These are phyloP conservation scores for Acanthosoma haemorrhoidale DNA, from an alignment of 2,888 invertebrate genomes.

Conservation along the genomic window DNA sequence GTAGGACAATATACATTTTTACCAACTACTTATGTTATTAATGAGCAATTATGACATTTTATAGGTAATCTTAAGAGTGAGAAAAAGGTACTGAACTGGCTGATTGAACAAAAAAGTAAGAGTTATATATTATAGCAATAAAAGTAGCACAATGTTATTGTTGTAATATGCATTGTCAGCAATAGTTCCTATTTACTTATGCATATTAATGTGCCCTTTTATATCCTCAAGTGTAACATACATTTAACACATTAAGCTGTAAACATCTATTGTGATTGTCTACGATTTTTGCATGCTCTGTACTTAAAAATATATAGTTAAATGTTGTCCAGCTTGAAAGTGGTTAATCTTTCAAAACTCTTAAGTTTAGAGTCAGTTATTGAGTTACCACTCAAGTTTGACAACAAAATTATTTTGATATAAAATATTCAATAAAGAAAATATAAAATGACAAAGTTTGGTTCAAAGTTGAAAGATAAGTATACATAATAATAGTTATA, in stretches of 20 bases:
- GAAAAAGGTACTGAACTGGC: conserved; percentile 92
- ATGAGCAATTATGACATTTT: conserved; percentile 46
- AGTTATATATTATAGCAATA: conserved; percentile 44
- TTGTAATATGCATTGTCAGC: conserved; percentile 13
- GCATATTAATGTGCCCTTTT: background rate
- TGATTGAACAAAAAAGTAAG: conserved; percentile 95
- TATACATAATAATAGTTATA: background rate
- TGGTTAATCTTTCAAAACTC: background rate
- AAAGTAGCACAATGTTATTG: background rate
- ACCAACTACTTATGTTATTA: conserved; percentile 17
- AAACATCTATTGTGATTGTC: background rate
- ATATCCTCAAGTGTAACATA: background rate
- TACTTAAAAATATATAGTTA: background rate
- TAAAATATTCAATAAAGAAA: background rate
- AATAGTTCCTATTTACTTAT: background rate
- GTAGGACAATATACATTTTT: background rate
- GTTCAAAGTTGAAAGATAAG: background rate
- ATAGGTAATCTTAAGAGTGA: conserved; percentile 91
- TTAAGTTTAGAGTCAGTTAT: background rate
- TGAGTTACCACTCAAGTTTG: background rate
- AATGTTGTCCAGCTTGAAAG: conserved; percentile 1
- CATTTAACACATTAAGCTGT: background rate
- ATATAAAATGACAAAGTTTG: background rate
- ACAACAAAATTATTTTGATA: background rate
- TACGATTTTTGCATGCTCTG: background rate